phyloP scores from a whole-genome alignment of 2,888 invertebrate genomes.

The Stenichneumon culpator region DNA sequence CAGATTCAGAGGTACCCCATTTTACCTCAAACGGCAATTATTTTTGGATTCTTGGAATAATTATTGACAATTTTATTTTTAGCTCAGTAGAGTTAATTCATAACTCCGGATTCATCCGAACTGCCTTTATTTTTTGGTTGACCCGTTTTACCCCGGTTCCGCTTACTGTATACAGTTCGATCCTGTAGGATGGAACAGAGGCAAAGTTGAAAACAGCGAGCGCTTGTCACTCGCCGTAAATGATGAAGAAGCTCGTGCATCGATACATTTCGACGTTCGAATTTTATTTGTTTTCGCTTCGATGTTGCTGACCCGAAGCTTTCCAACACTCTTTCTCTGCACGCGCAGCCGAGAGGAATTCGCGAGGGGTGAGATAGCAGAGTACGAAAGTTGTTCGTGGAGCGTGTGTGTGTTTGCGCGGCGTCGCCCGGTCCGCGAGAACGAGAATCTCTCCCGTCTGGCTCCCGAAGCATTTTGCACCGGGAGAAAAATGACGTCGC shows the following conservation, averaged over 20 bases:
- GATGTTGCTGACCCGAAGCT: constrained; percentile 48
- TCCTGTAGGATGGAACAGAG: constrained; percentile 7
- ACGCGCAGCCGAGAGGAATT: constrained; percentile 25
- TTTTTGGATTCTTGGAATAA: neutral
- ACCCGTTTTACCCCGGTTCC: neutral
- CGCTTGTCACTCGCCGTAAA: constrained; percentile 55
- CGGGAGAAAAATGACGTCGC: constrained; percentile 73
- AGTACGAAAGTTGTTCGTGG: constrained; percentile 60
- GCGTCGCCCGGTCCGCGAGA: constrained; percentile 53
- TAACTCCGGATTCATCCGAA: neutral
- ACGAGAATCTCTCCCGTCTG: constrained; percentile 52
- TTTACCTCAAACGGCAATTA: neutral
- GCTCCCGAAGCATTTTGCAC: constrained; percentile 61
- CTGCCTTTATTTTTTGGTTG: neutral
- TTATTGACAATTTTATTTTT: neutral
- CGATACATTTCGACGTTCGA: constrained; percentile 60
- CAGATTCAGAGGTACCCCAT: neutral
- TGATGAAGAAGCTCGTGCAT: constrained; percentile 63
- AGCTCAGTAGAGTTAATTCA: neutral
- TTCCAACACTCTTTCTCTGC: neutral
- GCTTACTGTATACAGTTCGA: neutral
- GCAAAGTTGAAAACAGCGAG: constrained; percentile 49
- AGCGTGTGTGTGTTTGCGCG: constrained; percentile 34
- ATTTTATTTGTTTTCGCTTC: constrained; percentile 60
- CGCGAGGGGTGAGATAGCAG: constrained; percentile 59